These are phyloP conservation scores for Micoletzkya japonica DNA, from an alignment of 2,888 invertebrate genomes.

Conservation along the genomic window DNA sequence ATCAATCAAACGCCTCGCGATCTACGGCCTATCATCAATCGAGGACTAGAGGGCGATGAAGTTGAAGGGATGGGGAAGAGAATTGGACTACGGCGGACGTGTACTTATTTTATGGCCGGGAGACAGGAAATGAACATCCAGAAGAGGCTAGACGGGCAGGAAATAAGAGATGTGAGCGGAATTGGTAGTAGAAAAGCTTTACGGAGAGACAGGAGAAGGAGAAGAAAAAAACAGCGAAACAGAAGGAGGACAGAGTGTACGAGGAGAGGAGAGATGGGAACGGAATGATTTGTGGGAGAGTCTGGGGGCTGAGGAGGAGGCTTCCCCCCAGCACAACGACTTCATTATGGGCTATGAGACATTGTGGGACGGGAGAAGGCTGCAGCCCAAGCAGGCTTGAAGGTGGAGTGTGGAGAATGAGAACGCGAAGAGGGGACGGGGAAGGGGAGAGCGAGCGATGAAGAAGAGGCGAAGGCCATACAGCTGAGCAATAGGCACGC, in stretches of 20 bases:
- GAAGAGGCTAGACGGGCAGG: too few relatives aligned
- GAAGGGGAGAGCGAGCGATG: background rate
- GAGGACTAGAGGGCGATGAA: too few relatives aligned
- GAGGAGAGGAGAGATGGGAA: too few relatives aligned
- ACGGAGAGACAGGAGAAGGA: background rate
- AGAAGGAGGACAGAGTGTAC: too few relatives aligned
- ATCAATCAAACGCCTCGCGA: background rate
- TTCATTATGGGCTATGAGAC: background rate
- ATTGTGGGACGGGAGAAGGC: too few relatives aligned
- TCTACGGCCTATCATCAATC: background rate
- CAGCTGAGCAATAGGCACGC: background rate
- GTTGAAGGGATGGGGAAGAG: background rate
- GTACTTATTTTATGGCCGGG: background rate
- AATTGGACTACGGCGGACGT: background rate
- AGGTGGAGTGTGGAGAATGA: background rate
- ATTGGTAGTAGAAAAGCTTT: too few relatives aligned
- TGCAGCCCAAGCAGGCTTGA: too few relatives aligned
- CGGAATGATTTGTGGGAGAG: background rate
- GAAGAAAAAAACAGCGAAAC: too few relatives aligned
- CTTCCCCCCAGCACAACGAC: background rate
- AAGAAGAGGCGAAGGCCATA: background rate
- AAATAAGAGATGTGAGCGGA: too few relatives aligned
- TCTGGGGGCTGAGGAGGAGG: background rate
- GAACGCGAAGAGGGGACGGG: background rate
- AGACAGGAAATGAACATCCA: background rate